Base-by-base conservation (phyloP, 2,113 vertebrate species). In the Halcyon senegalensis region DNA sequence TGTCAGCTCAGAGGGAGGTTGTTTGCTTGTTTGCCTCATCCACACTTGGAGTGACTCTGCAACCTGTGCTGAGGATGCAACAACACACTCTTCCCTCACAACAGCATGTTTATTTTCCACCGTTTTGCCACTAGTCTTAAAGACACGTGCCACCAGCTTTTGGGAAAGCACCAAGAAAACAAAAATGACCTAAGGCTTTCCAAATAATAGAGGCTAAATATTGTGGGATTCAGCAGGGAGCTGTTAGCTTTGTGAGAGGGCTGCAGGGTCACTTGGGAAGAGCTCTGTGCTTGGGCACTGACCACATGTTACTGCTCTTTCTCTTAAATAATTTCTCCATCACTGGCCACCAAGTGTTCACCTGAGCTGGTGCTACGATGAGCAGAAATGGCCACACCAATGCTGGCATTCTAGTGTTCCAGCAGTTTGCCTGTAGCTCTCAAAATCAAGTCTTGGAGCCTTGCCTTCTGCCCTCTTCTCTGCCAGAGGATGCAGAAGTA, bases 361-460 rank as follows among this genome's bases (percentile, higher is more conserved):
- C 30, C 56, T 48, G 48, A 48, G 33, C 37, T n/a, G n/a, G 14
- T 14, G 11, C 53, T 2, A 1, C 0, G 0, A 28, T 25, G 30
- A 56, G 62, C 56, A 69, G 73, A 13, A 74, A 51, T 12, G 56
- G 10, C 43, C 9, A 3, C 28, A 4, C 8, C 3, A 3, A 9
- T 21, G n/a, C 17, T 3, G 3, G 37, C n/a, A 43, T 1, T 0
- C n/a, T 59, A 4, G 6, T n/a, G 82, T 80, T 56, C 35, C 46
- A 63, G 56, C 48, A 86, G 9, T 35, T 83, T 31, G 3, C 18
- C 43, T 39, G 28, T 4, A 43, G 24, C 44, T 93, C 59, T 60
- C 13, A 19, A 69, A 80, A 21, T 18, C 17, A 37, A 35, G 14
- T 9, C 17, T 24, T 24, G 12, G 35, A 81, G 56, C 13, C 33